Conservation (phyloP, 2,113 vertebrate species). For the Oreotrochilus melanogaster region DNA sequence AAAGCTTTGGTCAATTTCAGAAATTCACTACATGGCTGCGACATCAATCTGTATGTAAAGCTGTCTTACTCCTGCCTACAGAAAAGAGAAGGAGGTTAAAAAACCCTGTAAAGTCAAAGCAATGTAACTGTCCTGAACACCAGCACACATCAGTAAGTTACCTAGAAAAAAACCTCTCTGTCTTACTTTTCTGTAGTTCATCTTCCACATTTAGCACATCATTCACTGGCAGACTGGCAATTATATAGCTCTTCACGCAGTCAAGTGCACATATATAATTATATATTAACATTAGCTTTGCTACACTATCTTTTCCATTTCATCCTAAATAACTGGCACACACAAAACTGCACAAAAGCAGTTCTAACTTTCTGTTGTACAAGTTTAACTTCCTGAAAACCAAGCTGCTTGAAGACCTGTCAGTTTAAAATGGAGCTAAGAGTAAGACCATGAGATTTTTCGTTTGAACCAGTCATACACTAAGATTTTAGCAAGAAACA, state of each 20-base stretch:
- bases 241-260: background rate
- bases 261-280: background rate
- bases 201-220: background rate
- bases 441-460: background rate
- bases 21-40: constrained; percentile 86
- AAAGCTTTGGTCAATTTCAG: constrained; percentile 83
- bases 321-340: background rate
- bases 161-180: background rate
- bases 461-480: background rate
- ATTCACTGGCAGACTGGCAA: background rate
- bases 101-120: background rate
- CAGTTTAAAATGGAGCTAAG: background rate
- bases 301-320: background rate
- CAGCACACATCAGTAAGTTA: background rate
- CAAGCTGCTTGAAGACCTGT: background rate
- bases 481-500: background rate
- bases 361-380: background rate
- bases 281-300: background rate
- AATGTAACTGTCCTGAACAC: background rate
- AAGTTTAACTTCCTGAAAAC: background rate
- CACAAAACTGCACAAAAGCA: background rate
- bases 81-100: constrained; percentile 27
- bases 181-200: background rate
- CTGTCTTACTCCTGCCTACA: constrained; percentile 92
- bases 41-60: constrained; percentile 95